Evolutionary conservation across 1,140 invertebrate species (phyloP), one percentile per base, ranked within the genome.

Genomic region (Micrasema minimum): DNA sequence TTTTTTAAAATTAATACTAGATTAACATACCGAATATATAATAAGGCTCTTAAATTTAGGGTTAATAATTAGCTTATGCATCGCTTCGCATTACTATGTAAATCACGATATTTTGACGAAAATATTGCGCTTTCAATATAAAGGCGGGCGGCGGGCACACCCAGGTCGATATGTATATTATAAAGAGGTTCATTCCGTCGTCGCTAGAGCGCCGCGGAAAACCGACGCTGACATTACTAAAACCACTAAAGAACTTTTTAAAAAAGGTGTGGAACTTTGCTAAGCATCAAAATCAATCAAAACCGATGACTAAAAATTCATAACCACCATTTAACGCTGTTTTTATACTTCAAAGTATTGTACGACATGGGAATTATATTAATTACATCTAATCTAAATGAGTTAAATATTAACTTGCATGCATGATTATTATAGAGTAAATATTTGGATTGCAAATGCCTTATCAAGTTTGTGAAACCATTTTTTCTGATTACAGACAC

Each of bases 101-200:
- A 74, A 74, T 74, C 69, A 74, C 69, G 69, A 75, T 75, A 69
- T 75, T 70, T 75, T 75, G 69, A 75, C 66, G 46, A 72, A 74
- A 75, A 75, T 75, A 75, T 75, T 75, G 73, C 73, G 66, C 37
- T 3, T 71, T 69, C 71, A 71, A 71, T 74, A 65, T 71, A 55
- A 66, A 31, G 16, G 23, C 22, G 43, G 69, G 69, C 66, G 66
- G 69, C 69, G 73, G 66, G 69, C 57, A 26, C 73, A 57, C 73
- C 73, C 50, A 65, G 12, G 41, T 55, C 46, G 72, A 75, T 75
- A 75, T 75, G 73, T 74, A 70, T 74, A 61, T n/a, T 74, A 74
- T 74, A 66, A 66, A 71, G 41, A 23, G 68, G 57, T 70, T 70
- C 46, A 37, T 38, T 51, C 48, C 11, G 16, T 45, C 16, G 48